Evolutionary conservation across 64 coral and sea anemone genomes (phyloP), one percentile per base, ranked within the genome.

Genomic region (Montipora efflorescens): DNA sequence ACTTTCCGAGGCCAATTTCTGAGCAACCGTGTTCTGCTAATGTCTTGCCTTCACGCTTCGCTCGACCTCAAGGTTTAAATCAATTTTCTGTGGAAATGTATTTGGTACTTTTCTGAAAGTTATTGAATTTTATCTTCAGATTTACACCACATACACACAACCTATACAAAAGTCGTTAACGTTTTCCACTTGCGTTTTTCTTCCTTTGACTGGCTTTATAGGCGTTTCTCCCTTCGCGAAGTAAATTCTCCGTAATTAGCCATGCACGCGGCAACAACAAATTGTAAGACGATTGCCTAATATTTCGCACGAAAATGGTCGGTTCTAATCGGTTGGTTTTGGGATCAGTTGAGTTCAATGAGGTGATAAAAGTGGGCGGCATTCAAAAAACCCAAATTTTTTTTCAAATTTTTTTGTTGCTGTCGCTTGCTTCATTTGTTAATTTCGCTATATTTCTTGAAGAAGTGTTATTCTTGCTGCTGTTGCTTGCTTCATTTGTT

Each of bases 81-180:
- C 83, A 48, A 92, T n/a, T 83, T 15, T 92, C 90, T 4, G 90
- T 92, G 8, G 70, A 92, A 48, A 84, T 15, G 55, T 84, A 84
- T 21, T 36, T 4, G 13, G 50, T 23, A 74, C 70, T 22, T 47
- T 84, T 84, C 0, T 66, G 68, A 76, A 73, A 84, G 48, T 76
- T 62, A 48, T 80, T 80, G n/a, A 47, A 84, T 61, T 84, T 84
- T 57, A 76, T 18, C 46, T 84, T 84, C 1, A 92, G 21, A 47
- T 68, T 22, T 74, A 79, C 72, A 14, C 49, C 7, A 84, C 70
- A 92, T 28, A 28, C 28, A 28, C 28, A 28, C 49, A 92, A 76
- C 44, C 90, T 92, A 28, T 92, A 28, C 70, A 92, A 50, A 76
- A 92, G 14, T 76, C 80, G 44, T 55, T 84, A 18, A 11, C 67